Conservation (phyloP, 1,140 invertebrate species). For the Drosophila ananassae region DNA sequence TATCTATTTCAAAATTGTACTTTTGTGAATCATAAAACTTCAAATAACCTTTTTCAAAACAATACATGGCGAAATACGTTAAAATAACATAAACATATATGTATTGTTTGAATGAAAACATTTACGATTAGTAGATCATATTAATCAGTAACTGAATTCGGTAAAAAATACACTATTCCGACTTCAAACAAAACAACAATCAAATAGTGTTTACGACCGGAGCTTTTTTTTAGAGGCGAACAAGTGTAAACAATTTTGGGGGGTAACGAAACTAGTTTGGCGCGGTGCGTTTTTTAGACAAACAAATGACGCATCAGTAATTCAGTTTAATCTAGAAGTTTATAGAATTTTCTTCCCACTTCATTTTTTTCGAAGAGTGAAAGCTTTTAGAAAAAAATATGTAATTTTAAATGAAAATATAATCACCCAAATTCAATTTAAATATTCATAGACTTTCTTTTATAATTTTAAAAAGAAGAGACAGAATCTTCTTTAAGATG, state of each 20-base stretch:
- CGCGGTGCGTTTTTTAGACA: slow-evolving; percentile 39
- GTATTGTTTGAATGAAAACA: no score
- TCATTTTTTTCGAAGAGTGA: not conserved
- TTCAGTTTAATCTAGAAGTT: slow-evolving; percentile 29
- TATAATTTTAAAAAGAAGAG: no score
- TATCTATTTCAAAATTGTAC: slow-evolving; percentile 15
- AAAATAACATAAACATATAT: no score
- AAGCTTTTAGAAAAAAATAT: not conserved
- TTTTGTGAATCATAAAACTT: slow-evolving; percentile 1
- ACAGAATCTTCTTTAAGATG: no score
- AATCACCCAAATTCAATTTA: no score
- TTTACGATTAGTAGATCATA: no score
- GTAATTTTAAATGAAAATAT: no score
- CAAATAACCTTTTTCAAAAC: no score
- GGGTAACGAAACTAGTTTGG: slow-evolving; percentile 54
- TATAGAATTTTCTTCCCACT: not conserved
- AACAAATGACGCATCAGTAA: slow-evolving; percentile 53
- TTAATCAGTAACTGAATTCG: not conserved
- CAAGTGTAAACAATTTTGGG: slow-evolving; percentile 44
- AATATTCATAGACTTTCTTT: no score
- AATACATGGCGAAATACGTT: no score
- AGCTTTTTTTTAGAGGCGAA: slow-evolving; percentile 42
- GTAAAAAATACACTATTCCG: not conserved
- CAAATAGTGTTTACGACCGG: slow-evolving; percentile 17
- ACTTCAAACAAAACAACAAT: slow-evolving; percentile 38